phyloP scores from a whole-genome alignment of 2,888 invertebrate genomes.

The Synanthedon tipuliformis region DNA sequence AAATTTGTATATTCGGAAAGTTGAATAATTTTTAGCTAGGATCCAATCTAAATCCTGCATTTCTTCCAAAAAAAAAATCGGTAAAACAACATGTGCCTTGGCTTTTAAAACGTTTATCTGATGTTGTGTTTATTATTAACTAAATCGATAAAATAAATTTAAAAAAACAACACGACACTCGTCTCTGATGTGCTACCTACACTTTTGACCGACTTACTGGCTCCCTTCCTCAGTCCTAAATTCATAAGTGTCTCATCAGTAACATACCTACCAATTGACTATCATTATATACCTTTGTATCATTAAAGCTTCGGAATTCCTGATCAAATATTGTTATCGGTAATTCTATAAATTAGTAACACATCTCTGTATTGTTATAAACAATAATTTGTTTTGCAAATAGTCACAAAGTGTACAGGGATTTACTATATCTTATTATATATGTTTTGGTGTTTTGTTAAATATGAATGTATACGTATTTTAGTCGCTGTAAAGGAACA shows the following conservation, averaged over 20 bases:
- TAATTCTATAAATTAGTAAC: no score
- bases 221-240: neutral
- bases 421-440: neutral
- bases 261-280: no score
- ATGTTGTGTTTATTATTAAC: constrained; percentile 47
- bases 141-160: constrained; percentile 24
- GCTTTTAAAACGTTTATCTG: constrained; percentile 56
- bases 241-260: no score
- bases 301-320: no score
- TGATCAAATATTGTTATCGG: no score
- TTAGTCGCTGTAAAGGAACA: no score
- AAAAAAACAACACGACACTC: constrained; percentile 17
- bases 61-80: constrained; percentile 56
- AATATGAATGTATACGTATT: no score
- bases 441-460: no score
- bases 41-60: constrained; percentile 65
- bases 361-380: no score
- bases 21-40: constrained; percentile 69
- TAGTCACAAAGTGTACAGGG: neutral
- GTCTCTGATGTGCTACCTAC: constrained; percentile 43
- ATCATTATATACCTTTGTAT: no score
- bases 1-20: constrained; percentile 68
- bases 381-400: no score
- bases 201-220: constrained; percentile 8
- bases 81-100: constrained; percentile 65